Conservation (phyloP, 2,113 vertebrate species). For the Passer domesticus region DNA sequence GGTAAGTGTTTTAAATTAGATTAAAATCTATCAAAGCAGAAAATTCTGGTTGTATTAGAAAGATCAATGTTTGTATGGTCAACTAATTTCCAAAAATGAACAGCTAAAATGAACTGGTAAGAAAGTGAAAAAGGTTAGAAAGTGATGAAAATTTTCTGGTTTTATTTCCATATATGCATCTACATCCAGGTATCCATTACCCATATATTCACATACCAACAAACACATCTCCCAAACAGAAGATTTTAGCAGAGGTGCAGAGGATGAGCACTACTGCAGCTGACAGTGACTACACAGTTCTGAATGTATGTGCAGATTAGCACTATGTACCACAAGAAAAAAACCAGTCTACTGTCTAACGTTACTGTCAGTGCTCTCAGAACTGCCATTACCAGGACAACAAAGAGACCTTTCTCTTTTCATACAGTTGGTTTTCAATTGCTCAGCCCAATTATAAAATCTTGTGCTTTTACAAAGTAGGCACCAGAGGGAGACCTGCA, state of each 20-base stretch:
- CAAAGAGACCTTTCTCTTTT: slow-evolving; percentile 44
- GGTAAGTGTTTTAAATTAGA: not conserved
- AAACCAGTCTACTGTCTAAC: not conserved
- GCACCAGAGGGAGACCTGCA: slow-evolving; percentile 69
- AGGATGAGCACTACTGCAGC: not conserved
- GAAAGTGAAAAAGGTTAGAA: not conserved
- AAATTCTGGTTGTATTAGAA: not conserved
- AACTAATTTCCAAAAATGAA: not conserved
- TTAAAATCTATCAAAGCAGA: not conserved
- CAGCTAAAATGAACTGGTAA: not conserved
- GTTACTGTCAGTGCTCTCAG: not conserved
- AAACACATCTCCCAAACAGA: not conserved
- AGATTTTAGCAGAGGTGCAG: not conserved
- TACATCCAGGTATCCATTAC: not conserved
- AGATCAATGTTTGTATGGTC: not conserved
- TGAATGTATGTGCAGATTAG: not conserved
- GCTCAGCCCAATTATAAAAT: slow-evolving; percentile 26
- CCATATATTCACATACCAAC: not conserved
- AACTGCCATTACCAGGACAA: slow-evolving; percentile 15
- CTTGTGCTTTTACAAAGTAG: slow-evolving; percentile 58
- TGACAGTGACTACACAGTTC: not conserved
- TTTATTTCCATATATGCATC: not conserved
- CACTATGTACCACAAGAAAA: not conserved
- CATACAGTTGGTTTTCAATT: slow-evolving; percentile 13
- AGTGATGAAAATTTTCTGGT: not conserved